phyloP scores from a whole-genome alignment of 1,140 invertebrate genomes.

The Hylaeus volcanicus region DNA sequence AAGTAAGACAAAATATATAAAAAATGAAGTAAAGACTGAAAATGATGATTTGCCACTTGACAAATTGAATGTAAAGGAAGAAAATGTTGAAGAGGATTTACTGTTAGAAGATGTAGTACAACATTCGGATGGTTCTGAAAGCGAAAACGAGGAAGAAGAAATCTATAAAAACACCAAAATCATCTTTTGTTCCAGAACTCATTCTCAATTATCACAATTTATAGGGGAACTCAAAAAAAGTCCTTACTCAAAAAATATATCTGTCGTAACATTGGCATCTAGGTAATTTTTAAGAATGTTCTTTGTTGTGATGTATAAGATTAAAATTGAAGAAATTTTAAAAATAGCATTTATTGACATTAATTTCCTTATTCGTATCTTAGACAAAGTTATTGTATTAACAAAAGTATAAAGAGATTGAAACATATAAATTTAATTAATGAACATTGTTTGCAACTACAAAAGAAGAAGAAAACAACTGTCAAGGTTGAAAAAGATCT shows the following conservation, averaged over 20 bases:
- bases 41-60: conserved; percentile 57
- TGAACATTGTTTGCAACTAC: conserved; percentile 95
- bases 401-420: conserved; percentile 89
- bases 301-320: conserved; percentile 4
- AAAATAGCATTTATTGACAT: neutral
- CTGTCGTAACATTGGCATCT: conserved; percentile 94
- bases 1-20: conserved; percentile 52
- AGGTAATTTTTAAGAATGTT: conserved; percentile 67
- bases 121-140: conserved; percentile 80
- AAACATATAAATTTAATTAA: conserved; percentile 93
- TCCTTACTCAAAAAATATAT: conserved; percentile 86
- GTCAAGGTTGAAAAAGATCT: conserved; percentile 83
- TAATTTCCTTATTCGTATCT: conserved; percentile 18
- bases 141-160: conserved; percentile 78
- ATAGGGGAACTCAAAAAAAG: conserved; percentile 94
- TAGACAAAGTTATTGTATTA: conserved; percentile 95
- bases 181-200: conserved; percentile 96
- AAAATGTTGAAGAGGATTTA: conserved; percentile 77
- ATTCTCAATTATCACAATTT: conserved; percentile 97
- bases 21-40: conserved; percentile 62
- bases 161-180: conserved; percentile 84
- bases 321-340: conserved; percentile 24
- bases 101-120: conserved; percentile 65
- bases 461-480: conserved; percentile 85
- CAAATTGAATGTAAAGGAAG: conserved; percentile 59